A percentile compares a stretch with the other conserved stretches of the same genome.
Conservation (phyloP, 1,140 invertebrate genomes). For the Palaemon carinicauda region DNA sequence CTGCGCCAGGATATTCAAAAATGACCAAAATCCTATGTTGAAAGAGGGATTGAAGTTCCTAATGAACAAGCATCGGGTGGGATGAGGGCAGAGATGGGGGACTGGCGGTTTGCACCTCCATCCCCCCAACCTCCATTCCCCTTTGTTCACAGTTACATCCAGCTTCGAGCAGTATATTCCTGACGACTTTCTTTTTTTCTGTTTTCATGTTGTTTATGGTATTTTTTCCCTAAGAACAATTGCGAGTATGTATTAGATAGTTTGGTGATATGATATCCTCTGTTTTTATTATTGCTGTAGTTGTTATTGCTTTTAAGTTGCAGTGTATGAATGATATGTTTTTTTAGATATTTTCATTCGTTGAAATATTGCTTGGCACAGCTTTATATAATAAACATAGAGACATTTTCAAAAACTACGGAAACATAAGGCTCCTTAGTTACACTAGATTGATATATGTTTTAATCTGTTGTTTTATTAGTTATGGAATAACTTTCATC, state of each 20-base stretch:
- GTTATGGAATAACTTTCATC: no score
- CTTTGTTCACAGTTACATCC: no score
- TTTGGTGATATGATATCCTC: background rate
- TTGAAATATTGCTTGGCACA: no score
- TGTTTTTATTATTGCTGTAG: background rate
- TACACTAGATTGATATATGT: no score
- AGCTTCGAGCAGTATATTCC: no score
- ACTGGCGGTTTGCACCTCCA: background rate
- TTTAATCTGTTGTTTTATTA: no score
- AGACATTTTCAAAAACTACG: no score
- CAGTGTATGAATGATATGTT: no score
- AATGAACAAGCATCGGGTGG: background rate
- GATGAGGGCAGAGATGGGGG: background rate
- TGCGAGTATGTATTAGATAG: background rate
- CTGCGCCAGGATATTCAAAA: slow-evolving; percentile 15
- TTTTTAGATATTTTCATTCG: no score
- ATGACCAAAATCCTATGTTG: background rate
- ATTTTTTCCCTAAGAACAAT: background rate
- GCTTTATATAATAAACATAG: no score
- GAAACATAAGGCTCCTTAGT: no score
- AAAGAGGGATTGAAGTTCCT: slow-evolving; percentile 11
- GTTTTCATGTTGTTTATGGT: background rate
- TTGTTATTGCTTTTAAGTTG: no score
- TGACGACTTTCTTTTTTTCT: background rate
- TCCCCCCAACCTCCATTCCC: background rate